A percentile compares a stretch with the other conserved stretches of the same genome.
Evolutionary conservation across 37 sponge, comb jelly and placozoan genomes (phyloP).

Genomic region (Lycopodina hypogea): DNA sequence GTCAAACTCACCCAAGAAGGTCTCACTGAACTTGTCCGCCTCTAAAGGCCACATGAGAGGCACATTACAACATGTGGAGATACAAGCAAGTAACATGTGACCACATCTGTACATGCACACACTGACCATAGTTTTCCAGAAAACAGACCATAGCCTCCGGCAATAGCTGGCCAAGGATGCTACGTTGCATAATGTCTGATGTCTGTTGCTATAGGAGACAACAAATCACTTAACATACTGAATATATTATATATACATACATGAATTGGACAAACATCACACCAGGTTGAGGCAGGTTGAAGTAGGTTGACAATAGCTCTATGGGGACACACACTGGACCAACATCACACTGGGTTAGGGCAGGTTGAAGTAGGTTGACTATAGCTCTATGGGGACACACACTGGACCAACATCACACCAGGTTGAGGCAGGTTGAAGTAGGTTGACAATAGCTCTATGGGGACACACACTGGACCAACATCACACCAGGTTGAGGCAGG

Average conservation of each 20-base stretch:
- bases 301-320: no score
- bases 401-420: no score
- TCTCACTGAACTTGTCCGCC: constrained; percentile 95
- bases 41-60: constrained; percentile 60
- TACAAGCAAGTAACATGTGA: constrained; percentile 62
- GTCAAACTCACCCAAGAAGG: constrained; percentile 98
- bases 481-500: no score
- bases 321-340: no score
- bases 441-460: no score
- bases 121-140: constrained; percentile 94
- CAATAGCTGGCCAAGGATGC: constrained; percentile 84
- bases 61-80: constrained; percentile 61
- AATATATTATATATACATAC: neutral
- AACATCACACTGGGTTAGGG: no score
- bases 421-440: no score
- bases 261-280: no score
- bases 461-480: no score
- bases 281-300: no score
- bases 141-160: constrained; percentile 99
- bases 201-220: constrained; percentile 43
- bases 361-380: no score
- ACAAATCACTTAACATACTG: neutral
- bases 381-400: no score
- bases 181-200: constrained; percentile 85
- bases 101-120: constrained; percentile 34